These are phyloP conservation scores for Pseudochirops corinnae DNA, from an alignment of 2,797 vertebrate species.

Conservation along the genomic window DNA sequence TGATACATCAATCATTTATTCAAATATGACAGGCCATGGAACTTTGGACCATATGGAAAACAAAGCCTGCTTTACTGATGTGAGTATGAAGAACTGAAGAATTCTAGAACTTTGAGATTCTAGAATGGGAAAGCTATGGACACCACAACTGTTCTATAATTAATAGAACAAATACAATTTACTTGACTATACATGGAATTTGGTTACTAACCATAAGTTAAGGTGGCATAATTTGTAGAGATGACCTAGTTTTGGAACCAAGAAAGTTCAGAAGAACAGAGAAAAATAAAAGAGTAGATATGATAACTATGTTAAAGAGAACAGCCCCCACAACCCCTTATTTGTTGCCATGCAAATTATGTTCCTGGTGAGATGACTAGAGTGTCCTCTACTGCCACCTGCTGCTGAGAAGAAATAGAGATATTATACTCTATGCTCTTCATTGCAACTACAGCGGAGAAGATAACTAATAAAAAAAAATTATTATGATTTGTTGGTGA, in stretches of 20 bases:
- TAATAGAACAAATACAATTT: background rate
- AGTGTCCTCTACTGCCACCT: background rate
- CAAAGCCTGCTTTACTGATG: background rate
- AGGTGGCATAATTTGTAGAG: background rate
- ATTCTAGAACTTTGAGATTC: background rate
- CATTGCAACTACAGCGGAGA: background rate
- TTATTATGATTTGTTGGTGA: background rate
- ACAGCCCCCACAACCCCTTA: background rate
- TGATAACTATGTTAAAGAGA: background rate
- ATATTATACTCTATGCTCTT: background rate
- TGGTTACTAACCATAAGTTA: background rate
- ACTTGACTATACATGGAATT: background rate
- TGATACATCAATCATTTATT: background rate
- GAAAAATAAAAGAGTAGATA: background rate
- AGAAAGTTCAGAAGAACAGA: background rate
- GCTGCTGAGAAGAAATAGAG: background rate
- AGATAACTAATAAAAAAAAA: background rate
- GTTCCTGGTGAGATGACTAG: background rate
- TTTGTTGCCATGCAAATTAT: background rate
- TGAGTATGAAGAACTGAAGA: background rate
- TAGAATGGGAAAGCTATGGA: background rate
- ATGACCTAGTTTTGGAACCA: background rate
- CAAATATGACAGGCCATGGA: background rate
- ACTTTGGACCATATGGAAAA: background rate
- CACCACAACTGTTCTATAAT: background rate